Evolutionary conservation across 1,140 invertebrate genomes (phyloP).

Genomic region (Zaprionus gabonicus): DNA sequence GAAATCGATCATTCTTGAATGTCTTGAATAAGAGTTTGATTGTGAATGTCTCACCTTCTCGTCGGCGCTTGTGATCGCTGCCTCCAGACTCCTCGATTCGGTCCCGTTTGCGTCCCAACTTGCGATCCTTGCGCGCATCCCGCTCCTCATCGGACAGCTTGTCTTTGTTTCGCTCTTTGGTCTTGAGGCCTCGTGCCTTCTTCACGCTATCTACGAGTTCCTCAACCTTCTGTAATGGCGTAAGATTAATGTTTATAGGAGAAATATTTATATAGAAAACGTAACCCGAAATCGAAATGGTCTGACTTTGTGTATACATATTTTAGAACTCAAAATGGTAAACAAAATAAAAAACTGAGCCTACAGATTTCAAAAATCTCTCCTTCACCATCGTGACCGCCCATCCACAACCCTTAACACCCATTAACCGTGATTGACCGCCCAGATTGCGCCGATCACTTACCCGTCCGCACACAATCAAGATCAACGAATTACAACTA

Average conservation of each 20-base stretch:
- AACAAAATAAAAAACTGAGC: conserved; percentile 13
- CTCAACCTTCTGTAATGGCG: conserved; percentile 85
- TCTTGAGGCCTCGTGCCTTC: conserved; percentile 88
- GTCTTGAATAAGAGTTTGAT: conserved; percentile 29
- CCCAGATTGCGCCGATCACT: conserved; percentile 76
- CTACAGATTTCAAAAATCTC: conserved; percentile 1
- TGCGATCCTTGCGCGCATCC: conserved; percentile 90
- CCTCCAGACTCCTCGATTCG: conserved; percentile 88
- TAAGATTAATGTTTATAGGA: conserved; percentile 59
- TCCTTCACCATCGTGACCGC: neutral
- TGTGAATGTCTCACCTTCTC: conserved; percentile 87
- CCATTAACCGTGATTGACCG: conserved; percentile 15
- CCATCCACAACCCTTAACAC: neutral
- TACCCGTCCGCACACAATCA: conserved; percentile 75
- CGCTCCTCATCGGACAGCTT: conserved; percentile 87
- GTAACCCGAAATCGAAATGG: neutral
- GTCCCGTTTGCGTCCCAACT: conserved; percentile 90
- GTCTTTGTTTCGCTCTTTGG: conserved; percentile 86
- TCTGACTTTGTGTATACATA: conserved; percentile 11
- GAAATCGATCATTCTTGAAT: conserved; percentile 55
- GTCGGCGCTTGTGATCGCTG: conserved; percentile 89
- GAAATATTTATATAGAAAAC: neutral
- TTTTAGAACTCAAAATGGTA: conserved; percentile 13
- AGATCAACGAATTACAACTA: conserved; percentile 73
- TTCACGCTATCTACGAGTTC: conserved; percentile 86